These are phyloP conservation scores for Rhinopomastus cyanomelas DNA, from an alignment of 2,113 vertebrate genomes.

Conservation along the genomic window DNA sequence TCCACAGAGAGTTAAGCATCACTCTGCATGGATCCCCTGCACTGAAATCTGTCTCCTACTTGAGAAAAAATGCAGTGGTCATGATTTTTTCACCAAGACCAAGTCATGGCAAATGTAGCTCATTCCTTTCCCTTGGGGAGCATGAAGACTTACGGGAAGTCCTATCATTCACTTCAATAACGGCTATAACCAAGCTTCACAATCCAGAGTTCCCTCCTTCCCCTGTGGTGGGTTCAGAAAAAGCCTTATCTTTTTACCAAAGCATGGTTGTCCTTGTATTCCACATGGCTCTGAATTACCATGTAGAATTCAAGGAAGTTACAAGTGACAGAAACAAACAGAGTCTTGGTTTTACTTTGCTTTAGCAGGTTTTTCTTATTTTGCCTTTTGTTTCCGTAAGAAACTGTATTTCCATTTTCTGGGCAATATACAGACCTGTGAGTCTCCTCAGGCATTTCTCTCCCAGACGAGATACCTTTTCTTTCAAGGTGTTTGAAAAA, in stretches of 20 bases:
- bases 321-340: background rate
- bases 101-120: background rate
- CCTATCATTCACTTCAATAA: background rate
- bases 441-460: background rate
- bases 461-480: background rate
- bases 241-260: background rate
- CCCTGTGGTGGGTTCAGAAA: background rate
- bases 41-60: background rate
- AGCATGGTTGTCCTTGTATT: background rate
- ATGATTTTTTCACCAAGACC: background rate
- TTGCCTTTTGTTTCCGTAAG: background rate
- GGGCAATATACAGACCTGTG: background rate
- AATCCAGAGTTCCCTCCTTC: background rate
- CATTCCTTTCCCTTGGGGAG: accelerated
- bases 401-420: background rate
- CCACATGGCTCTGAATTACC: background rate
- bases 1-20: background rate
- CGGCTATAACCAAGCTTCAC: background rate
- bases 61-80: background rate
- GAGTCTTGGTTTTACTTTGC: no score
- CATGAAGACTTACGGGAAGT: background rate
- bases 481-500: background rate
- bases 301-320: background rate
- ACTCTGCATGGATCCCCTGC: background rate
- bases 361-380: no score